Base-by-base conservation (phyloP, 1,140 invertebrate genomes). In the Drosophila kikkawai region DNA sequence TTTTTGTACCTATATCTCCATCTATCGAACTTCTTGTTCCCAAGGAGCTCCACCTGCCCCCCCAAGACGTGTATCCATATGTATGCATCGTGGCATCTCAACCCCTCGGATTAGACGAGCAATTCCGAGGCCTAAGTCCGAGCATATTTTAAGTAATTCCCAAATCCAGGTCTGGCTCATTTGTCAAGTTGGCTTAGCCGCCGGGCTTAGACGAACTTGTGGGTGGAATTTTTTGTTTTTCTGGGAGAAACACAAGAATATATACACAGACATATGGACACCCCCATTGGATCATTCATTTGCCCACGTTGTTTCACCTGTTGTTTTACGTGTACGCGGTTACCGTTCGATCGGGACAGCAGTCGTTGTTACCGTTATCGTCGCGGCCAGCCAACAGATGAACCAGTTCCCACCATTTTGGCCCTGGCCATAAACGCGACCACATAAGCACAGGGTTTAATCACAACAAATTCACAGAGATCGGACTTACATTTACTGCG, bases 131-230 rank as follows among this genome's bases (percentile, higher is more conserved):
- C 65, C 34, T 17, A 70, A 42, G n/a, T 70, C 65, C 44, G n/a
- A 36, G 19, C 19, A 29, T 44, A 59, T 48, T 73, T 42, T 42
- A 73, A 39, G 17, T 73, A 59, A 51, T 44, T 41, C 67, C 29
- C 36, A 73, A 48, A 48, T 71, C 44, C 42, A 17, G 66, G 66
- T 61, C 57, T 32, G 44, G 37, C 68, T 59, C 69, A 60, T 73
- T 73, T 59, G 55, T 73, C 69, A 73, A 70, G 48, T 32, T 70
- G 67, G 67, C 64, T 70, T 69, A 67, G 67, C 19, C 61, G 13
- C 19, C 7, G 7, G 69, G 36, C 69, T 71, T 58, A 48, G 26
- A 17, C 42, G 22, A 32, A 34, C 17, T 36, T 8, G 32, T 34
- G 48, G 59, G 19, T 42, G 55, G 36, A 55, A 22, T 17, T 45